phyloP scores from a whole-genome alignment of 2,888 invertebrate genomes.

The Parelbella ahira region DNA sequence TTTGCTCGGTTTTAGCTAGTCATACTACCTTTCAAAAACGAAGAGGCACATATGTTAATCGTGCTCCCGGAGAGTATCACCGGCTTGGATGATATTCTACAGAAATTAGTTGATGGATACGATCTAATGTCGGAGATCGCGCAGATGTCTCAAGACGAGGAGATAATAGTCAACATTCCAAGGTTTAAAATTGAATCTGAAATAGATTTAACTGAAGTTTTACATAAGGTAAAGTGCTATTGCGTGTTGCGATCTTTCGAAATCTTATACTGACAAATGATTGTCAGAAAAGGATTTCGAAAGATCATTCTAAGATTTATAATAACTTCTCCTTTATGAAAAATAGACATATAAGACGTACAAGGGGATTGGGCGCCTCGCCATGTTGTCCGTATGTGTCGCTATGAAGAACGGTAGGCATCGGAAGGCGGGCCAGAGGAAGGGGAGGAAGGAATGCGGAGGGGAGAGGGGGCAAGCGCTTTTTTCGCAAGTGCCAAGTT shows the following conservation, averaged over 20 bases:
- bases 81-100: slow-evolving; percentile 83
- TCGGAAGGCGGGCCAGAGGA: too few species aligned
- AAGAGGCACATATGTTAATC: slow-evolving; percentile 86
- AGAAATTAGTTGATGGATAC: slow-evolving; percentile 75
- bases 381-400: too few species aligned
- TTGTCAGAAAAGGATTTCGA: too few species aligned
- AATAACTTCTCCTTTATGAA: too few species aligned
- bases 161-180: slow-evolving; percentile 86
- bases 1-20: slow-evolving; percentile 1
- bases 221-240: slow-evolving; percentile 79
- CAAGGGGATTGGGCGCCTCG: too few species aligned
- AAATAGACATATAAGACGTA: too few species aligned
- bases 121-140: slow-evolving; percentile 76
- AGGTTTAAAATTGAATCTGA: slow-evolving; percentile 90
- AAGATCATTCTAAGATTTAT: too few species aligned
- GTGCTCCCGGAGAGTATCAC: slow-evolving; percentile 85
- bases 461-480: too few species aligned
- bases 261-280: too few species aligned
- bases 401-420: too few species aligned
- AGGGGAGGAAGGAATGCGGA: too few species aligned
- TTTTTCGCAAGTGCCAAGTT: too few species aligned
- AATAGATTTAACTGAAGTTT: slow-evolving; percentile 80
- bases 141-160: slow-evolving; percentile 57
- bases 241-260: background rate
- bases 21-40: slow-evolving; percentile 29